Base-by-base conservation (phyloP, 37 sponge, comb jelly and placozoan species). In the Oscarella lobularis region DNA sequence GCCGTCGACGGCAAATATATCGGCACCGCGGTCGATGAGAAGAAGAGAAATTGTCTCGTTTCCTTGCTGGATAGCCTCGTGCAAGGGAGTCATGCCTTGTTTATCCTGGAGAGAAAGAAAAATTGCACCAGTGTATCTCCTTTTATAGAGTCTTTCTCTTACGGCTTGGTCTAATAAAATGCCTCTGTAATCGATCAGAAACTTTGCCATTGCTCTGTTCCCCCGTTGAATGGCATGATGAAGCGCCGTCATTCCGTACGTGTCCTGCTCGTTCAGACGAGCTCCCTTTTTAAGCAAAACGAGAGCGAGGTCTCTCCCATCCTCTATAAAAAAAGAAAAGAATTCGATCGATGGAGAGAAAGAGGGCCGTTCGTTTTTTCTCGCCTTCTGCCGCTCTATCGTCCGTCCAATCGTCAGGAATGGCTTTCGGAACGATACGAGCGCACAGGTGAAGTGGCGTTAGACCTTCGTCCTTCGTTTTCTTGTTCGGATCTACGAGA, bases 171-270 rank as follows among this genome's bases (percentile, higher is more conserved):
- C n/a, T n/a, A n/a, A n/a, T n/a, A n/a, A n/a, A n/a, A n/a, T n/a
- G n/a, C n/a, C n/a, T n/a, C n/a, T n/a, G n/a, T n/a, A n/a, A n/a
- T n/a, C n/a, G n/a, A n/a, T n/a, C n/a, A 68, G 33, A 14, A 68
- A 29, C 71, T 30, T 4, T 4, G 31, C 71, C 29, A 5, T 20
- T 20, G 6, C 31, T 34, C 29, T 68, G 33, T 68, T 68, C 31
- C 31, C 31, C 6, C 71, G 6, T 35, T 68, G 71, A 5, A 4
- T 4, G 6, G 71, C 71, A 68, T 68, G 71, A 68, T 68, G 71
- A 4, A 68, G 71, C 29, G 29, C 31, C 6, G 71, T 68, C 71
- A 68, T 68, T 5, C 71, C 71, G 33, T 68, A 68, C 35, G 29
- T 5, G 31, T 68, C 71, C 33, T 68, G 29, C 6, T 5, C 6